Percentiles rank a stretch among this genome's conserved stretches.
Evolutionary conservation across 1,140 invertebrate genomes (phyloP).

Genomic region (Chironomus tepperi): DNA sequence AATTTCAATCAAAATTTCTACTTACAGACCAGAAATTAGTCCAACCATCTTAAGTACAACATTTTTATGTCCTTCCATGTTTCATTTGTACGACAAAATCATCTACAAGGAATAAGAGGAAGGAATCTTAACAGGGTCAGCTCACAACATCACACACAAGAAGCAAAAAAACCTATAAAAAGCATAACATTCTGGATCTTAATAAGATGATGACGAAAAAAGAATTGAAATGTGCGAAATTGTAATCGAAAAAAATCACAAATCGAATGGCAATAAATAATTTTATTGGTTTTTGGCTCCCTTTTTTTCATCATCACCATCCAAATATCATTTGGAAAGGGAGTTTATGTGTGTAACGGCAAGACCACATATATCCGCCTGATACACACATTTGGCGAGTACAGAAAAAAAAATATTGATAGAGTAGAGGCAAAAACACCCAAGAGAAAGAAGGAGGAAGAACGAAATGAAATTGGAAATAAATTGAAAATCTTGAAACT

Average conservation of each 20-base stretch:
- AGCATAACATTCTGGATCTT: neutral
- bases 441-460: no score
- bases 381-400: neutral
- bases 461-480: constrained; percentile 5
- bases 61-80: no score
- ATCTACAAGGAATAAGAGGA: no score
- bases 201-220: constrained; percentile 7
- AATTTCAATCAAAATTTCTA: no score
- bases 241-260: constrained; percentile 13
- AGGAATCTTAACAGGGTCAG: no score
- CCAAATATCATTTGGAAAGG: neutral
- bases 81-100: no score
- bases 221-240: constrained; percentile 5
- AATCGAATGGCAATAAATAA: constrained; percentile 13
- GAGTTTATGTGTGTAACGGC: neutral
- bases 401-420: neutral
- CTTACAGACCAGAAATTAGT: no score
- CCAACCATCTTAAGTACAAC: no score
- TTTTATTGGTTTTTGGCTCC: constrained; percentile 12
- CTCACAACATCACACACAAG: no score
- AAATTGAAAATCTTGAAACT: constrained; percentile 14
- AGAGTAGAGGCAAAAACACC: no score
- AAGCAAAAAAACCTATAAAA: no score
- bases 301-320: constrained; percentile 10
- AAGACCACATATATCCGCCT: neutral